Conservation (phyloP, 1,140 invertebrate species). For the Octopus bimaculoides region DNA sequence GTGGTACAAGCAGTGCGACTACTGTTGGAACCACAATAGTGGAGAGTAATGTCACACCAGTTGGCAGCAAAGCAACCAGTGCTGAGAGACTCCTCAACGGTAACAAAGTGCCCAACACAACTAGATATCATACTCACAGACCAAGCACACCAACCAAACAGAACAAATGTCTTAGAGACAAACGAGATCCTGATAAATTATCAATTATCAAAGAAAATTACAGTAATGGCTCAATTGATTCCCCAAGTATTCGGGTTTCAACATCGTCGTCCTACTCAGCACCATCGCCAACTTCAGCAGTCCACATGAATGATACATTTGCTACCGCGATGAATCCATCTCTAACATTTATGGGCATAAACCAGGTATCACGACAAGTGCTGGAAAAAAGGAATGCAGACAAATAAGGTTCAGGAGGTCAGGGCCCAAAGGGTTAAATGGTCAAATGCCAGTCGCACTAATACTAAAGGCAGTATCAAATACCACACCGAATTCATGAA, state of each 20-base stretch:
- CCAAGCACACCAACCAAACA: constrained; percentile 10
- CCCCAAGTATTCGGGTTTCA: background rate
- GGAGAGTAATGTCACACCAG: constrained; percentile 10
- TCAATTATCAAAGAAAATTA: constrained; percentile 4
- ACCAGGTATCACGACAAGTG: background rate
- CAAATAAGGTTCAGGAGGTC: too few species aligned
- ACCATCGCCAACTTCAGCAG: constrained; percentile 12
- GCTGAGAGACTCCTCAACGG: constrained; percentile 4
- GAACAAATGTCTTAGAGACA: constrained; percentile 27
- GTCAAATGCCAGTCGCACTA: too few species aligned
- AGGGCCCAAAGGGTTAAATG: too few species aligned
- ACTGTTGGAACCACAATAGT: background rate
- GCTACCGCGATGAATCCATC: constrained; percentile 25
- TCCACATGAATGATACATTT: constrained; percentile 18
- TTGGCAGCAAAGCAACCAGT: background rate
- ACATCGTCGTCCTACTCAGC: constrained; percentile 15
- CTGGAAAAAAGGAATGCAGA: too few species aligned
- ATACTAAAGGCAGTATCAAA: too few species aligned
- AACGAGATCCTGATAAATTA: constrained; percentile 13
- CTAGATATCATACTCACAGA: constrained; percentile 9
- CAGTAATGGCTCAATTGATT: background rate
- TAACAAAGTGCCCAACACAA: constrained; percentile 10
- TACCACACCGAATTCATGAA: too few species aligned
- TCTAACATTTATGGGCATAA: constrained; percentile 14
- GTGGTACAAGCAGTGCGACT: background rate